Evolutionary conservation across 2,113 vertebrate species (phyloP), one percentile per base, ranked within the genome.

Genomic region (Probosciger aterrimus): DNA sequence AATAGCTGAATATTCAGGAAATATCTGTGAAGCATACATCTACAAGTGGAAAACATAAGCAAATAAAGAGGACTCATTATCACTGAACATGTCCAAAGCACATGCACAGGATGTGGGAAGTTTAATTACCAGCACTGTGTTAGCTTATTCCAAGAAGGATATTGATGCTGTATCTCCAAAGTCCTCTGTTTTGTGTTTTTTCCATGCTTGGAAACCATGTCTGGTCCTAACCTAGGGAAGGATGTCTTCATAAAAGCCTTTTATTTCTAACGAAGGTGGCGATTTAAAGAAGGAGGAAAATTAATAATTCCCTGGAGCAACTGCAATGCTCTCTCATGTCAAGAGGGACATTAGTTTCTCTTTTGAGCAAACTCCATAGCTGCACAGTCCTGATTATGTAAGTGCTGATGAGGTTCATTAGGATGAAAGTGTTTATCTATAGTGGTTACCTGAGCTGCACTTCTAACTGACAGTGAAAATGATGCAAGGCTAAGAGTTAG

Each of bases 251-350:
- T 15, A 28, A 85, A 55, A 11, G 39, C 20, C 22, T 43, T 53
- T 35, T 31, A 30, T 35, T 75, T 78, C 11, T 28, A 52, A 3
- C 15, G 14, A 39, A 83, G 31, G 63, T 23, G 30, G 17, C 3
- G 25, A 15, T 35, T 83, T 53, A 39, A 83, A 79, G 33, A 46
- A 82, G 19, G 33, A 65, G 10, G 4, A 64, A 55, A 85, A 30
- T 33, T 2, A 23, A n/a, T 47, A 2, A 23, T 67, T 88, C 14
- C 17, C 35, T 43, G 22, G 37, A 63, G 55, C 46, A 47, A 37
- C n/a, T 1, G 2, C 24, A 39, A 18, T 39, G 6, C 27, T 63
- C 12, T n/a, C 8, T n/a, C 3, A 0, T 5, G 14, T 31, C 11
- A 28, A 24, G 47, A 74, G n/a, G 12, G 7, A 5, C 22, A 5